Percentiles rank a stretch among this genome's conserved stretches.
Evolutionary conservation across 2,888 invertebrate species (phyloP).

Genomic region (Frankliniella fusca): DNA sequence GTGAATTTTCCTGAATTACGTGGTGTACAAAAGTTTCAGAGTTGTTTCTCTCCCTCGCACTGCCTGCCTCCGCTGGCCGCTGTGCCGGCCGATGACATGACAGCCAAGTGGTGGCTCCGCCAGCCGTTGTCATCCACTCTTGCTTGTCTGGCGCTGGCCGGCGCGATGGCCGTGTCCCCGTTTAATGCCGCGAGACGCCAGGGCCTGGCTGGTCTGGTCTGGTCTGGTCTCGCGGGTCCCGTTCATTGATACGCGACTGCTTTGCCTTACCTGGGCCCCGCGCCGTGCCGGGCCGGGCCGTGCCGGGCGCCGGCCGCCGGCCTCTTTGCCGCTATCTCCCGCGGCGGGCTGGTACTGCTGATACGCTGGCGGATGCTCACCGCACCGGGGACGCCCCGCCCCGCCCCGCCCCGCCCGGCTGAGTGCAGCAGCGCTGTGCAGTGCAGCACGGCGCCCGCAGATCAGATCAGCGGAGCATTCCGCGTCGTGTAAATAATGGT

Average conservation of each 20-base stretch:
- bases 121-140: too few species aligned
- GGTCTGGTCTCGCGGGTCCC: not conserved
- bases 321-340: not conserved
- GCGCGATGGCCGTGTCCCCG: too few species aligned
- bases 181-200: not conserved
- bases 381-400: not conserved
- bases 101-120: too few species aligned
- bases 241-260: not conserved
- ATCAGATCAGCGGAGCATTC: too few species aligned
- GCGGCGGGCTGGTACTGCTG: not conserved
- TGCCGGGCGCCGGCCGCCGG: not conserved
- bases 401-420: not conserved
- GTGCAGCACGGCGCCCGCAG: not conserved
- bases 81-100: too few species aligned
- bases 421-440: not conserved
- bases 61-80: too few species aligned
- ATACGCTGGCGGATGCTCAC: not conserved
- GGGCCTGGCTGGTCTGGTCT: too few species aligned
- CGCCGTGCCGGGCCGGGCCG: not conserved
- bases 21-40: too few species aligned
- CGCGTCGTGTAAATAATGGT: too few species aligned
- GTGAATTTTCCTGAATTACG: too few species aligned
- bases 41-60: not conserved
- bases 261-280: not conserved
- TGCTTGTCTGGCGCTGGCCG: too few species aligned